Evolutionary conservation across 2,113 vertebrate genomes (phyloP).

Genomic region (Drymodes brunneopygia): DNA sequence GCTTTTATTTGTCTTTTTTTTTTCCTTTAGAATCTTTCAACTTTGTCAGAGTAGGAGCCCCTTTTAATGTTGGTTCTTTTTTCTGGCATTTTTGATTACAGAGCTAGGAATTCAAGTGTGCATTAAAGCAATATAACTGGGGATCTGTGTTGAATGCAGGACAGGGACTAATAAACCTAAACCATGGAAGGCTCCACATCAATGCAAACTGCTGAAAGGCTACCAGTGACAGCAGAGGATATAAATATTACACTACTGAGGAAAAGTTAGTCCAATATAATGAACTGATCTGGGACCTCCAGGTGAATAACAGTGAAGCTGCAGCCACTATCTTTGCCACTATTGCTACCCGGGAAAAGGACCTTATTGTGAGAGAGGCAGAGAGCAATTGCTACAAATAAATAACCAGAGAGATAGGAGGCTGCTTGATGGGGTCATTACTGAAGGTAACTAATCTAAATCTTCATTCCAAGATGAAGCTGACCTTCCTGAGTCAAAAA

Average conservation of each 20-base stretch:
- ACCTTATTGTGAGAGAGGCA: neutral
- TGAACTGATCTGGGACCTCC: neutral
- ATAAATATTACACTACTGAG: neutral
- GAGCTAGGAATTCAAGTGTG: neutral
- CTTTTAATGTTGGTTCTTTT: neutral
- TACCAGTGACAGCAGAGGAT: neutral
- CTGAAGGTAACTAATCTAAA: neutral
- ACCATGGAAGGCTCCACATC: neutral
- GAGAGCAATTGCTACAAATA: neutral
- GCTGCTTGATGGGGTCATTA: neutral
- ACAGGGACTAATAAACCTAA: neutral
- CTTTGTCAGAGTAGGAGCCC: neutral
- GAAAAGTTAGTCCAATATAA: neutral
- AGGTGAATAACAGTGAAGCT: neutral
- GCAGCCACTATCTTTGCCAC: neutral
- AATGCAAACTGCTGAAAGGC: neutral
- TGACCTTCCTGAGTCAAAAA: neutral
- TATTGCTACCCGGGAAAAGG: neutral
- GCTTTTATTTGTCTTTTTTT: neutral
- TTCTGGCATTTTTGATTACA: neutral
- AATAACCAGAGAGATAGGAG: neutral
- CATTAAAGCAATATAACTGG: neutral
- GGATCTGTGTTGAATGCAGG: neutral
- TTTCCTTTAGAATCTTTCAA: neutral
- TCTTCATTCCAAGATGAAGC: neutral